Evolutionary conservation across 92 coral and sea anemone species (phyloP).

Genomic region (Epizoanthus ramosus): DNA sequence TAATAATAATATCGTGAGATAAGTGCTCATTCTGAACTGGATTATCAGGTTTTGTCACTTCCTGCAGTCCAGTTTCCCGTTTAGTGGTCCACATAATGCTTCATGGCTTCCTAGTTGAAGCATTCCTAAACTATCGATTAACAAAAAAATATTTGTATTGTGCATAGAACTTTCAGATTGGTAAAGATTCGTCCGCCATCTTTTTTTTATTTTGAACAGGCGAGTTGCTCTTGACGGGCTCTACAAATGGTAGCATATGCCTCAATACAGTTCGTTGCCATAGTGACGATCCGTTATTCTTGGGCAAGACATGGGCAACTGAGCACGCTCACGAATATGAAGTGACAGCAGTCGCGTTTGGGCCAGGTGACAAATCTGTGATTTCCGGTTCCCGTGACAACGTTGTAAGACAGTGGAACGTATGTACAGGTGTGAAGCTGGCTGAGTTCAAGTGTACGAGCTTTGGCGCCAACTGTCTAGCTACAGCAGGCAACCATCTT

Average conservation of each 20-base stretch:
- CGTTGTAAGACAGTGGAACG: constrained; percentile 37
- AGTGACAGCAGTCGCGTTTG: constrained; percentile 48
- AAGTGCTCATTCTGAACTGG: too few relatives aligned
- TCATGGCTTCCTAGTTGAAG: too few relatives aligned
- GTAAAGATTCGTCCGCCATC: too few relatives aligned
- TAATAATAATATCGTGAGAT: too few relatives aligned
- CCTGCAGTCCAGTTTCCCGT: too few relatives aligned
- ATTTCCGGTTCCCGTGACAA: constrained; percentile 59
- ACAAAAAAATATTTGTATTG: too few relatives aligned
- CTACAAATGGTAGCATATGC: constrained; percentile 29
- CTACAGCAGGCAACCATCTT: constrained; percentile 28
- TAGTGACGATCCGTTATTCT: not conserved
- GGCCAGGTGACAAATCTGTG: constrained; percentile 39
- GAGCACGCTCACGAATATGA: constrained; percentile 30
- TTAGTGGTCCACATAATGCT: too few relatives aligned
- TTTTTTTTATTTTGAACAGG: not conserved
- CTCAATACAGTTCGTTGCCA: constrained; percentile 25
- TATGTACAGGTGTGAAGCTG: constrained; percentile 1
- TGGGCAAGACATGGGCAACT: constrained; percentile 17
- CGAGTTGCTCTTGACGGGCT: constrained; percentile 35
- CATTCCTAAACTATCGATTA: too few relatives aligned
- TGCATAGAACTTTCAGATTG: too few relatives aligned
- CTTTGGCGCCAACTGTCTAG: constrained; percentile 50
- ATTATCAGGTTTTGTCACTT: too few relatives aligned
- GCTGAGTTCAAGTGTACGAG: constrained; percentile 40